Conservation (phyloP, 2,888 invertebrate species). For the Cylindroiulus punctatus region DNA sequence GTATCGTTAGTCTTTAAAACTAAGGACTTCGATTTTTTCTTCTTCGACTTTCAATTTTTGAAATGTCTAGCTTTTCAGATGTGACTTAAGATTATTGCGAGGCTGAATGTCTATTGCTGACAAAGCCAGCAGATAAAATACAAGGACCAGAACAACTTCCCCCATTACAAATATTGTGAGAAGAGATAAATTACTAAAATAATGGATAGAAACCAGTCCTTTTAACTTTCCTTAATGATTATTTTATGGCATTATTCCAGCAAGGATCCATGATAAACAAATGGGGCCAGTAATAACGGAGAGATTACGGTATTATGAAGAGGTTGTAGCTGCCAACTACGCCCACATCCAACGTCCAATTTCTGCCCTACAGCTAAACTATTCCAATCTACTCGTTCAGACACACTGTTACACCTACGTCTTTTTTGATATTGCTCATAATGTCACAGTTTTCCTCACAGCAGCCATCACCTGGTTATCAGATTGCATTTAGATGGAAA, state of each 20-base stretch:
- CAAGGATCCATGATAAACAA: background rate
- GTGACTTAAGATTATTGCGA: conserved; percentile 12
- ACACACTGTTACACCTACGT: background rate
- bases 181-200: background rate
- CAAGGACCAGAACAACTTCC: background rate
- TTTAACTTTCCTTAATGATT: background rate
- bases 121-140: background rate
- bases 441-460: background rate
- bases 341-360: background rate
- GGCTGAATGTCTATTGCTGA: background rate
- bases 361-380: background rate
- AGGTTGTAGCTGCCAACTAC: background rate
- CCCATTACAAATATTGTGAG: background rate
- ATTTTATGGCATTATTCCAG: background rate
- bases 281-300: background rate
- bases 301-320: background rate
- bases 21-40: too few species aligned
- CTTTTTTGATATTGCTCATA: conserved; percentile 27
- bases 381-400: background rate
- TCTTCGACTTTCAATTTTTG: too few species aligned
- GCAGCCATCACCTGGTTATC: background rate
- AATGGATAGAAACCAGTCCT: background rate
- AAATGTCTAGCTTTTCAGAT: background rate
- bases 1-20: too few species aligned
- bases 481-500: background rate